A percentile compares a stretch with the other conserved stretches of the same genome.
phyloP scores from a whole-genome alignment of 2,888 invertebrate species.

The Tribolium freemani region DNA sequence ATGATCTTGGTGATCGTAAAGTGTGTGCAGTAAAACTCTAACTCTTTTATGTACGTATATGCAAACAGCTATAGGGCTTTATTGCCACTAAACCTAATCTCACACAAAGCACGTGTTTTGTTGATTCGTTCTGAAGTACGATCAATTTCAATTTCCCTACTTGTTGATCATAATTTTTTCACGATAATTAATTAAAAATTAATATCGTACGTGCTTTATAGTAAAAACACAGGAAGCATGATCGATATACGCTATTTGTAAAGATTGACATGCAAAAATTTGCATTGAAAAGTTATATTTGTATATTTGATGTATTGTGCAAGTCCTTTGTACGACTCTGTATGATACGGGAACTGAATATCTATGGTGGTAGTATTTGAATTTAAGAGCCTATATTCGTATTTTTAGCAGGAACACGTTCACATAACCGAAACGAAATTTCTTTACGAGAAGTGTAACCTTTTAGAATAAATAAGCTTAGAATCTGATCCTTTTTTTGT shows the following conservation, averaged over 20 bases:
- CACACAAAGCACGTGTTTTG: conserved; percentile 54
- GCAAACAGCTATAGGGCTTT: conserved; percentile 53
- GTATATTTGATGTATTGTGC: conserved; percentile 52
- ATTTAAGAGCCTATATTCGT: conserved; percentile 45
- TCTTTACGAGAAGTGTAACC: conserved; percentile 15
- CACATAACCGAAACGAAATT: conserved; percentile 14
- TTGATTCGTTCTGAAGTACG: conserved; percentile 46
- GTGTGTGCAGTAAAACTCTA: conserved; percentile 62
- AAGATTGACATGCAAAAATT: too few relatives aligned
- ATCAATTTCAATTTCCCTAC: conserved; percentile 18
- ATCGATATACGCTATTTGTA: not conserved
- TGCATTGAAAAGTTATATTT: conserved; percentile 55
- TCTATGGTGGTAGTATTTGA: conserved; percentile 51
- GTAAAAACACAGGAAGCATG: too few relatives aligned
- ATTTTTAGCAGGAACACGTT: conserved; percentile 35
- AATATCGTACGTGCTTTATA: too few relatives aligned
- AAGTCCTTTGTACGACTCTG: conserved; percentile 44
- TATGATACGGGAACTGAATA: conserved; percentile 48
- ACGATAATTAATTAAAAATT: too few relatives aligned
- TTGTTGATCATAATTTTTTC: too few relatives aligned
- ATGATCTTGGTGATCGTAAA: conserved; percentile 66
- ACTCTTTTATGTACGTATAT: conserved; percentile 54
- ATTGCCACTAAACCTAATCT: conserved; percentile 55
- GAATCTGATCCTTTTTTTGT: too few relatives aligned
- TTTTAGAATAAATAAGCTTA: too few relatives aligned